phyloP scores from a whole-genome alignment of 2,113 vertebrate species.

The Ophthalmolycus amberensis region DNA sequence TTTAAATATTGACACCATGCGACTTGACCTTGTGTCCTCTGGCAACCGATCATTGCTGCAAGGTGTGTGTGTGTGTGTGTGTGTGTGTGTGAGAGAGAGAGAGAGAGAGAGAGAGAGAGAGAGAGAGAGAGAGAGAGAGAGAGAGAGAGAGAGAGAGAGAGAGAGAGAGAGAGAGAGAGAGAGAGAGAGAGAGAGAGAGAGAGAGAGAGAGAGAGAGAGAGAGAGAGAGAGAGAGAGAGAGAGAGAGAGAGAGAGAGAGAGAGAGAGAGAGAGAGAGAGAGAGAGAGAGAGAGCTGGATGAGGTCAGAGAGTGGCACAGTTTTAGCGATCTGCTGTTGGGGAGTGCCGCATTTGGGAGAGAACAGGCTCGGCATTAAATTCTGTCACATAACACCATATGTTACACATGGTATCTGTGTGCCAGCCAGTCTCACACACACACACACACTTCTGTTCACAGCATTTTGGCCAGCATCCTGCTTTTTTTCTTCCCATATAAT shows the following conservation, averaged over 20 bases:
- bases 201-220: no score
- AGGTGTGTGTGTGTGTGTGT: constrained; percentile 45
- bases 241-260: no score
- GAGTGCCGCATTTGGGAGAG: constrained; percentile 13
- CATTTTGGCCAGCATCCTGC: not conserved
- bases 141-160: no score
- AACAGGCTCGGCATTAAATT: constrained; percentile 14
- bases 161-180: no score
- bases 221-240: no score
- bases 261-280: no score
- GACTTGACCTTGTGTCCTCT: constrained; percentile 75
- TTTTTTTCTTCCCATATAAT: constrained; percentile 16
- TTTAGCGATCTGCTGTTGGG: constrained; percentile 19
- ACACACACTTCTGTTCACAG: not conserved
- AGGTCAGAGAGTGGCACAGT: constrained; percentile 28
- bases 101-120: no score
- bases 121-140: no score
- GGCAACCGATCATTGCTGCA: constrained; percentile 71
- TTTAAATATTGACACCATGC: constrained; percentile 78
- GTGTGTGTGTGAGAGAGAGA: constrained; percentile 16
- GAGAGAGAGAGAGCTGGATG: no score
- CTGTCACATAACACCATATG: constrained; percentile 34
- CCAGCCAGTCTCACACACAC: not conserved
- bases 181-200: no score
- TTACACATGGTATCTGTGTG: not conserved